Evolutionary conservation across 2,888 invertebrate species (phyloP).

Genomic region (Stratiomys singularior): DNA sequence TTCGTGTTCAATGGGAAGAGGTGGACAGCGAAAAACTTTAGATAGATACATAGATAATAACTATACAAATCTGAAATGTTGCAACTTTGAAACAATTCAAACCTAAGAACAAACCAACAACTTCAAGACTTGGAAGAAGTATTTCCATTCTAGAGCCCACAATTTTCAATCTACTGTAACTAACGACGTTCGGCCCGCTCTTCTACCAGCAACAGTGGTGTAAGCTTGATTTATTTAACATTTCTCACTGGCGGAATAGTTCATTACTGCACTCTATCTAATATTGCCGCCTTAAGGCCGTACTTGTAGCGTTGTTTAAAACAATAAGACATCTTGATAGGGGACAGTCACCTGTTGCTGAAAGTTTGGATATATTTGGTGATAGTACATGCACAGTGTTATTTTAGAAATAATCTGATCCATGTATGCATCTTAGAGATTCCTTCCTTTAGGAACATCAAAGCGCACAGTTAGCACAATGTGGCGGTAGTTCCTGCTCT

Average conservation of each 20-base stretch:
- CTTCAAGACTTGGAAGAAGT: background rate
- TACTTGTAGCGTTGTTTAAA: constrained; percentile 2
- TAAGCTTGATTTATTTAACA: constrained; percentile 33
- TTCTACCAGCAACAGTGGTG: constrained; percentile 3
- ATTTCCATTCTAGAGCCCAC: constrained; percentile 8
- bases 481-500: too few relatives aligned
- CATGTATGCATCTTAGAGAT: too few relatives aligned
- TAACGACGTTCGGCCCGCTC: background rate
- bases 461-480: too few relatives aligned
- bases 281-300: constrained; percentile 29
- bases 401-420: too few relatives aligned
- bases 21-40: constrained; percentile 13
- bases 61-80: too few relatives aligned
- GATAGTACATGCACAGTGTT: too few relatives aligned
- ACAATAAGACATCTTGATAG: background rate
- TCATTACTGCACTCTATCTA: constrained; percentile 21
- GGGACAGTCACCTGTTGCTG: constrained; percentile 29
- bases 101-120: background rate
- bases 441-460: too few relatives aligned
- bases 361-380: background rate
- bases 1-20: constrained; percentile 18
- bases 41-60: constrained; percentile 7
- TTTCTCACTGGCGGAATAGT: constrained; percentile 34
- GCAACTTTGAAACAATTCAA: constrained; percentile 9
- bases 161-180: constrained; percentile 16